Conservation (phyloP, 2,797 vertebrate species). For the Halcyon leucocephala region DNA sequence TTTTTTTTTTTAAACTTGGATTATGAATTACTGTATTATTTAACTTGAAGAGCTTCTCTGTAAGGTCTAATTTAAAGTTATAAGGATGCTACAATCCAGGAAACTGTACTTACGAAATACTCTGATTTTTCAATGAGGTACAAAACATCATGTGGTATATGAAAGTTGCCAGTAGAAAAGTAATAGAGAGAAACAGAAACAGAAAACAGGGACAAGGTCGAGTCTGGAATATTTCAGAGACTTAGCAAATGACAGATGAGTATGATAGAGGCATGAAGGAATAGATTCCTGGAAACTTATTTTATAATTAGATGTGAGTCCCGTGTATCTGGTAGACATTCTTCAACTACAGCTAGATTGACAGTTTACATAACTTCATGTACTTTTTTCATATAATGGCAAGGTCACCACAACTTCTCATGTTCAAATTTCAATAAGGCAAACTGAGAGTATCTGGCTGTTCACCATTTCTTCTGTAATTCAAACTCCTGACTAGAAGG, state of each 20-base stretch:
- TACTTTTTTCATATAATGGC: neutral
- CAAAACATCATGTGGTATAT: neutral
- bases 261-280: constrained; percentile 4
- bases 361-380: constrained; percentile 6
- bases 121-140: constrained; percentile 15
- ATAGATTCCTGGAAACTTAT: constrained; percentile 10
- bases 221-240: constrained; percentile 66
- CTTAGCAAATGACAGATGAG: constrained; percentile 24
- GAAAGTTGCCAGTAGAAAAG: constrained; percentile 28
- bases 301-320: neutral
- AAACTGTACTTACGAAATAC: constrained; percentile 45
- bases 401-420: neutral
- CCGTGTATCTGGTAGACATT: neutral
- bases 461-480: neutral
- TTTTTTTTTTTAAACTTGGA: neutral
- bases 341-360: neutral
- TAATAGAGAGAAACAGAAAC: constrained; percentile 40
- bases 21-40: neutral
- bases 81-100: constrained; percentile 37
- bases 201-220: constrained; percentile 48
- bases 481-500: neutral
- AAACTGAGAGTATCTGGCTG: neutral
- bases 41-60: neutral
- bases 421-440: neutral
- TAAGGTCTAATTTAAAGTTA: constrained; percentile 7